Base-by-base conservation (phyloP, 2,888 invertebrate genomes). In the Octonoba sinensis region DNA sequence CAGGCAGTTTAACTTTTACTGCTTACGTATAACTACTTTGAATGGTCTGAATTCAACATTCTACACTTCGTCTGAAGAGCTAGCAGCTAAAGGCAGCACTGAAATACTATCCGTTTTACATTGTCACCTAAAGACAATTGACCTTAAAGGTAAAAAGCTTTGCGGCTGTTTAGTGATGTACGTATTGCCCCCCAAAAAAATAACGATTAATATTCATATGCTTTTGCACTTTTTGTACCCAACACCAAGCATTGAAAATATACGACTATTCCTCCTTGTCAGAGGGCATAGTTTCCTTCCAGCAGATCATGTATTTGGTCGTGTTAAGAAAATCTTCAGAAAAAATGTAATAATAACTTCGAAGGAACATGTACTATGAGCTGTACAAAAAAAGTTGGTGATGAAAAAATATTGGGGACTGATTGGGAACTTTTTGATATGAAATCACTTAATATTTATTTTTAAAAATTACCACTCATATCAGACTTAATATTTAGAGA, bases 51-150 rank as follows among this genome's bases (percentile, higher is more conserved):
- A 57, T 57, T 20, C 6, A 57, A 27, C 24, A 62, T 62, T 62
- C 1, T 62, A 62, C 22, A 60, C 60, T 22, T 62, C 24, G 60
- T 62, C 60, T 62, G 60, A 62, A 62, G 60, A 62, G 60, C 24
- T 62, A 62, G 60, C 2, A 62, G 60, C 24, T 27, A 27, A 62
- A 62, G 60, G 11, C 60, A 62, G 60, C 36, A 3, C 27, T 62
- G 60, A 62, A 24, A 62, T 62, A 62, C 24, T 24, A 62, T 62
- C 60, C 1, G 60, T 24, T 24, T 62, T 62, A 62, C 60, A 62
- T 27, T 27, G 24, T 27, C 60, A 62, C 60, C 60, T 62, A 62
- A 36, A 62, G 27, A n/a, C 24, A 62, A 62, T 62, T 11, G 27
- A 27, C 60, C 36, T 62, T 62, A 27, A 62, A 27, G 6, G 27